Base-by-base conservation (phyloP, 2,797 vertebrate species). In the Dipus sagitta region DNA sequence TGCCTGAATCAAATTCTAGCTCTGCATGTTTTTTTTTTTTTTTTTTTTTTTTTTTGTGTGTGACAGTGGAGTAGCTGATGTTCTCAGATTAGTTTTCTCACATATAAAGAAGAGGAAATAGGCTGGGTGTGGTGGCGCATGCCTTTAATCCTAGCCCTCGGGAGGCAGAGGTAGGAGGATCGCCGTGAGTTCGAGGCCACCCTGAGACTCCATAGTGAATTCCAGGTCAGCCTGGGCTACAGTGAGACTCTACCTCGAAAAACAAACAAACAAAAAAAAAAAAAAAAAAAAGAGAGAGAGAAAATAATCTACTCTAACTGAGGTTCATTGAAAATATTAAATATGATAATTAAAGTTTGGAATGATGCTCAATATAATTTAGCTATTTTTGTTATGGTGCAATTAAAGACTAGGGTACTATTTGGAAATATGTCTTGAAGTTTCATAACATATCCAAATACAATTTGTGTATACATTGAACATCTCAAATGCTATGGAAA, bases 241-340 rank as follows among this genome's bases (percentile, higher is more conserved):
- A n/a, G n/a, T n/a, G n/a, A n/a, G n/a, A n/a, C n/a, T n/a, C n/a
- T n/a, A n/a, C n/a, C n/a, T n/a, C n/a, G n/a, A n/a, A n/a, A n/a
- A n/a, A n/a, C n/a, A n/a, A n/a, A n/a, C n/a, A n/a, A n/a, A n/a
- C n/a, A n/a, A n/a, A n/a, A n/a, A n/a, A n/a, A n/a, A n/a, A n/a
- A n/a, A n/a, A n/a, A n/a, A n/a, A n/a, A n/a, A n/a, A n/a, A n/a
- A n/a, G n/a, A n/a, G n/a, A n/a, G n/a, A 64, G 21, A 32, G 68
- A 7, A 24, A 52, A 14, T 70, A 82, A 32, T 88, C 34, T 77
- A 42, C 30, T 75, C 82, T 94, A 13, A 17, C 84, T 65, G 58
- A 26, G 86, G 24, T 42, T 23, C 93, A 13, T 91, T 95, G 67
- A 88, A 68, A 91, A 91, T 86, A 92, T 88, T 82, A 71, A 91